phyloP scores from a whole-genome alignment of 2,797 vertebrate species.

The Brachyrhaphis roseni region DNA sequence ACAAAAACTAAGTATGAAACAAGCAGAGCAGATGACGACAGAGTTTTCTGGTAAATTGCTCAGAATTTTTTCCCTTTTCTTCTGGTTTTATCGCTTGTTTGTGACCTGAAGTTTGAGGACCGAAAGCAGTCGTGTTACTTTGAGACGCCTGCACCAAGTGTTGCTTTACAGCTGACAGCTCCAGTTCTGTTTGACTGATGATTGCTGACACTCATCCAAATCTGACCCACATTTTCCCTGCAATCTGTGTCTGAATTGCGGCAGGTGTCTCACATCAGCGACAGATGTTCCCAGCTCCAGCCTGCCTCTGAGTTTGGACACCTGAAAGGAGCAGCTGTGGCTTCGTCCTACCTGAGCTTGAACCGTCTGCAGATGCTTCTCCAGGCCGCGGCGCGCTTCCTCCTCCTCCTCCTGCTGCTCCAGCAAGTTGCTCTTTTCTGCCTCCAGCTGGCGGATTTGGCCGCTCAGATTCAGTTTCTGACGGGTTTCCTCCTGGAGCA shows the following conservation, averaged over 20 bases:
- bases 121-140: not conserved
- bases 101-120: not conserved
- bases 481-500: slow-evolving; percentile 96
- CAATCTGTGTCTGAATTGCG: slow-evolving; percentile 18
- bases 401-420: slow-evolving; percentile 99
- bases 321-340: slow-evolving; percentile 5
- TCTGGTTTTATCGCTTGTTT: not conserved
- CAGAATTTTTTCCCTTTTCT: not conserved
- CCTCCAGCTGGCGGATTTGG: slow-evolving; percentile 94
- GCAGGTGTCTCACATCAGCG: slow-evolving; percentile 18
- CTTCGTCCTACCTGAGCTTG: slow-evolving; percentile 87
- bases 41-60: too few relatives aligned
- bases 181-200: too few relatives aligned
- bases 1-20: not conserved
- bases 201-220: not conserved
- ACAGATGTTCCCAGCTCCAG: slow-evolving; percentile 27
- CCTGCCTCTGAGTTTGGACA: slow-evolving; percentile 4
- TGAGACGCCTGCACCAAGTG: not conserved
- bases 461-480: slow-evolving; percentile 96
- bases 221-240: slow-evolving; percentile 3
- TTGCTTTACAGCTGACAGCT: not conserved
- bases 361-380: slow-evolving; percentile 90
- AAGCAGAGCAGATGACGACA: not conserved
- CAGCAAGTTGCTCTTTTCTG: slow-evolving; percentile 90
- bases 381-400: slow-evolving; percentile 90